A percentile compares a stretch with the other conserved stretches of the same genome.
These are phyloP conservation scores for Himalopsyche tibetana DNA, from an alignment of 2,888 invertebrate genomes.

Conservation along the genomic window DNA sequence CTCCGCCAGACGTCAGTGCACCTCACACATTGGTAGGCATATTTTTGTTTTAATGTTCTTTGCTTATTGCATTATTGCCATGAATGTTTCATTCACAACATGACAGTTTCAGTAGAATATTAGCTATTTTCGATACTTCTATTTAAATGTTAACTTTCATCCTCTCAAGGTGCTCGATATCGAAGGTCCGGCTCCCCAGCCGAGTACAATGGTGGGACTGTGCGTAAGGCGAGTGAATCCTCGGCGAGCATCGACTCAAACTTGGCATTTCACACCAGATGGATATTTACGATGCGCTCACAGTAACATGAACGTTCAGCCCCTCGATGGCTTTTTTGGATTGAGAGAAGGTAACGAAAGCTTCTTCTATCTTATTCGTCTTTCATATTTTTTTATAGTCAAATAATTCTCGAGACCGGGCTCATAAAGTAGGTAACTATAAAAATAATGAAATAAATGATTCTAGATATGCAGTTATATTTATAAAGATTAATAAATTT, in stretches of 20 bases:
- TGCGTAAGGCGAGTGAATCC: constrained; percentile 90
- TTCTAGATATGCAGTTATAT: too few species aligned
- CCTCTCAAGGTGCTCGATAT: constrained; percentile 88
- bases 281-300: constrained; percentile 92
- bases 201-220: constrained; percentile 82
- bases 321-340: constrained; percentile 79
- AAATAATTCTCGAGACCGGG: too few species aligned
- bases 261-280: constrained; percentile 91
- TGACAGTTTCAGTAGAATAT: neutral
- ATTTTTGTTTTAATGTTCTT: neutral
- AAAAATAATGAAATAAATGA: too few species aligned
- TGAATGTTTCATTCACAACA: neutral
- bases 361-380: too few species aligned
- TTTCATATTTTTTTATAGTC: too few species aligned
- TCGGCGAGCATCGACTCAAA: constrained; percentile 91
- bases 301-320: constrained; percentile 92
- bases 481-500: too few species aligned
- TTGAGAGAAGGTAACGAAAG: constrained; percentile 71
- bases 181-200: constrained; percentile 91
- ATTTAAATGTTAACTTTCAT: neutral
- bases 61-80: neutral
- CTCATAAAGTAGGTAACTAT: too few species aligned
- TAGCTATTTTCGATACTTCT: too few species aligned
- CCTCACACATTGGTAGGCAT: constrained; percentile 74
- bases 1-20: constrained; percentile 71